Conservation (phyloP, 2,113 vertebrate species). For the Alouatta palliata region DNA sequence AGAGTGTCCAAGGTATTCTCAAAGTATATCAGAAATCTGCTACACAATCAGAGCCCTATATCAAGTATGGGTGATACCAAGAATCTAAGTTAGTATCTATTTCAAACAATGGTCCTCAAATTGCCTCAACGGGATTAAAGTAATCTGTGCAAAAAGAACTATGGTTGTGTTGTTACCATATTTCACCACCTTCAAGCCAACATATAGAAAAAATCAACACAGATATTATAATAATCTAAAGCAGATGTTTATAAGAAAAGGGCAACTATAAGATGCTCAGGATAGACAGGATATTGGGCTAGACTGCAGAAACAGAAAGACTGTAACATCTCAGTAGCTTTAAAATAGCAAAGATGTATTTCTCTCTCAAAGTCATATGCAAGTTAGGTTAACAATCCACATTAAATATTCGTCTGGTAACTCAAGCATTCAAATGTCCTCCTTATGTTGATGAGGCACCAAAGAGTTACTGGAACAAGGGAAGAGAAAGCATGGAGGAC, state of each 20-base stretch:
- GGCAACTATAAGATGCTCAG: background rate
- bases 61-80: background rate
- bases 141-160: constrained; percentile 4
- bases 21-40: background rate
- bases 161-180: background rate
- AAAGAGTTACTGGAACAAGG: background rate
- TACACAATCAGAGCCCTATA: background rate
- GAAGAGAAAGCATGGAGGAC: background rate
- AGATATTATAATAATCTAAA: background rate
- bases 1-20: background rate
- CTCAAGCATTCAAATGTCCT: background rate
- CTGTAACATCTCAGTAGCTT: background rate
- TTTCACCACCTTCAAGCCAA: background rate
- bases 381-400: background rate
- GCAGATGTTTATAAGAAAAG: background rate
- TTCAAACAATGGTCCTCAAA: background rate
- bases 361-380: background rate
- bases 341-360: background rate
- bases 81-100: background rate
- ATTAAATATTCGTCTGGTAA: background rate
- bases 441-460: background rate
- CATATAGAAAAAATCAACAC: background rate
- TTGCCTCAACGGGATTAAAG: constrained; percentile 19
- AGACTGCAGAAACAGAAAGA: background rate
- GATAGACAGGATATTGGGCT: background rate